Percentiles rank a stretch among this genome's conserved stretches.
phyloP scores from a whole-genome alignment of 2,797 vertebrate species.

The Platyrinchus mystaceus region DNA sequence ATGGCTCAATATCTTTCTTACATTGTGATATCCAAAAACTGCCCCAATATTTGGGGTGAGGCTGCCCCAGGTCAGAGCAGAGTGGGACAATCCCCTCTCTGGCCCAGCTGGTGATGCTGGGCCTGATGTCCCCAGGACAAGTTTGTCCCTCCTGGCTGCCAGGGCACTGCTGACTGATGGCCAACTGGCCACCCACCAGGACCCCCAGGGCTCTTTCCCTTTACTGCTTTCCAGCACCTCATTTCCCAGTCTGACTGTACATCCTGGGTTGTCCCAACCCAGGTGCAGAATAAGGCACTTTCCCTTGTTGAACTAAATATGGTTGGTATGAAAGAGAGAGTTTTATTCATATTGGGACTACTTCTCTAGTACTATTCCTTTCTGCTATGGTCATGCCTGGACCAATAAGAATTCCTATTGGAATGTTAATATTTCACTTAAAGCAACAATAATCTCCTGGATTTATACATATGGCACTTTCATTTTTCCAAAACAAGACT shows the following conservation, averaged over 20 bases:
- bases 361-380: background rate
- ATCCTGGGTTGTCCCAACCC: rapidly evolving
- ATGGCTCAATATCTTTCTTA: rapidly evolving
- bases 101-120: rapidly evolving
- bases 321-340: background rate
- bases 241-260: rapidly evolving
- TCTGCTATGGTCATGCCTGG: background rate
- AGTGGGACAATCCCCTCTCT: background rate
- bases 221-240: background rate
- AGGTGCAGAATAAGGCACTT: rapidly evolving
- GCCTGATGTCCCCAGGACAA: background rate
- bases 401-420: background rate
- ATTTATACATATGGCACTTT: background rate
- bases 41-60: rapidly evolving
- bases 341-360: background rate
- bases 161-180: background rate
- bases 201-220: too few relatives aligned
- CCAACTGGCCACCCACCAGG: rapidly evolving
- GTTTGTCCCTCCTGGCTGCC: background rate
- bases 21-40: rapidly evolving
- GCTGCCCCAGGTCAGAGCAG: rapidly evolving
- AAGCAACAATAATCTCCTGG: background rate
- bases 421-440: background rate
- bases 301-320: rapidly evolving
- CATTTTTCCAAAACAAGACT: background rate